Percentiles rank a stretch among this genome's conserved stretches.
Conservation (phyloP, 2,888 invertebrate genomes). For the Oscheius sp. region DNA sequence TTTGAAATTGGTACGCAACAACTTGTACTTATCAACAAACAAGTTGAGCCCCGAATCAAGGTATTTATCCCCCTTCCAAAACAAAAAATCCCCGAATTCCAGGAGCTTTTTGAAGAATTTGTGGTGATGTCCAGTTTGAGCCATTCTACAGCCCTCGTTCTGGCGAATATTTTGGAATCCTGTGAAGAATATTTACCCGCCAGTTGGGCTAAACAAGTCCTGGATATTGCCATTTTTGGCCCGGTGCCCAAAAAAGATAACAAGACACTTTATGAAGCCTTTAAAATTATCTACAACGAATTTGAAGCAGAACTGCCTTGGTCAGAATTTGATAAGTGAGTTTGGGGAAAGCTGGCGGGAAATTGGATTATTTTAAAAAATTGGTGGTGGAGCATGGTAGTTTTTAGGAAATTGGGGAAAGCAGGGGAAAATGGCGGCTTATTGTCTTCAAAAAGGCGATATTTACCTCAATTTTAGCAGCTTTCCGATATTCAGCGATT, state of each 20-base stretch:
- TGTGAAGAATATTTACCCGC: constrained; percentile 26
- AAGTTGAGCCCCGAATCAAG: not conserved
- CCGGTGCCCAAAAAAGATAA: constrained; percentile 62
- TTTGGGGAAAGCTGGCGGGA: too few species aligned
- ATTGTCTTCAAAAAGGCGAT: too few species aligned
- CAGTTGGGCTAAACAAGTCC: constrained; percentile 45
- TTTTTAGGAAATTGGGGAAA: too few species aligned
- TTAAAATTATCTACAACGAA: constrained; percentile 21
- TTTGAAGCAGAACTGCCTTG: not conserved
- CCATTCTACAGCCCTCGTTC: constrained; percentile 46
- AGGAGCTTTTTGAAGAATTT: constrained; percentile 29
- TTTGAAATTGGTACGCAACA: constrained; percentile 39
- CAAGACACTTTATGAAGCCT: constrained; percentile 33
- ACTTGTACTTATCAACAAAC: not conserved
- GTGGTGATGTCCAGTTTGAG: constrained; percentile 42
- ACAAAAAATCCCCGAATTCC: too few species aligned
- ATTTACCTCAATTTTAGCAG: too few species aligned
- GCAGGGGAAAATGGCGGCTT: too few species aligned
- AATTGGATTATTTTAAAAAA: not conserved
- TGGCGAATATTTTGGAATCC: constrained; percentile 40
- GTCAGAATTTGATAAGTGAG: not conserved
- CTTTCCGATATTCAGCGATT: too few species aligned
- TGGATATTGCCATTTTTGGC: constrained; percentile 53
- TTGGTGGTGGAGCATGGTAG: too few species aligned
- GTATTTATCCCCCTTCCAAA: too few species aligned